These are phyloP conservation scores for Orthosia incerta DNA, from an alignment of 2,888 invertebrate genomes.

Conservation along the genomic window DNA sequence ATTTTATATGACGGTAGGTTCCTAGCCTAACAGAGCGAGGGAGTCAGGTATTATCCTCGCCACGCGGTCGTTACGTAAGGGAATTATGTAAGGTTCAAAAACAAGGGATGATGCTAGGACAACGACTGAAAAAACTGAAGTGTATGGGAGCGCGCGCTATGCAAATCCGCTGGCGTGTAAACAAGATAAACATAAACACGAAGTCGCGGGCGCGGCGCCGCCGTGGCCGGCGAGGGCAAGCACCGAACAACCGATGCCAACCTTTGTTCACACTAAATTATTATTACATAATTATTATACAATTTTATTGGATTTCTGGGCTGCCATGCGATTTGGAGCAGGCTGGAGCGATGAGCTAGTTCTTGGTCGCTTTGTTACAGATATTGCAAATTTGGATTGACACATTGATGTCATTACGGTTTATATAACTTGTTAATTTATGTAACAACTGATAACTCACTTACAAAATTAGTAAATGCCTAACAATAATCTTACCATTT, in stretches of 20 bases:
- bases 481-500: neutral
- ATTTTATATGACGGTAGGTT: slow-evolving; percentile 62
- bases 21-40: slow-evolving; percentile 52
- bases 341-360: slow-evolving; percentile 22
- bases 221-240: slow-evolving; percentile 37
- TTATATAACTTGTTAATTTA: slow-evolving; percentile 56
- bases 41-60: slow-evolving; percentile 65
- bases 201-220: slow-evolving; percentile 36
- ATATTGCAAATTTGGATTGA: slow-evolving; percentile 40
- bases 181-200: slow-evolving; percentile 67
- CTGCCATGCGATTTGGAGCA: slow-evolving; percentile 14
- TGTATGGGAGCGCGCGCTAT: slow-evolving; percentile 49
- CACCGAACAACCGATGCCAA: slow-evolving; percentile 32
- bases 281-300: slow-evolving; percentile 56
- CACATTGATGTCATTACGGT: slow-evolving; percentile 37
- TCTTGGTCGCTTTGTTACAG: slow-evolving; percentile 33
- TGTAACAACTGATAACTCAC: slow-evolving; percentile 43
- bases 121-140: slow-evolving; percentile 44
- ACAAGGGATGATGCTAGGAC: slow-evolving; percentile 68
- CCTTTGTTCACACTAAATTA: slow-evolving; percentile 59
- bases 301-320: slow-evolving; percentile 45
- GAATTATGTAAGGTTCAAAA: slow-evolving; percentile 78
- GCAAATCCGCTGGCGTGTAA: slow-evolving; percentile 56
- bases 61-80: slow-evolving; percentile 85
- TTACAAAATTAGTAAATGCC: neutral